Evolutionary conservation across 2,888 invertebrate species (phyloP).

Genomic region (Meiosimyza platycephala): DNA sequence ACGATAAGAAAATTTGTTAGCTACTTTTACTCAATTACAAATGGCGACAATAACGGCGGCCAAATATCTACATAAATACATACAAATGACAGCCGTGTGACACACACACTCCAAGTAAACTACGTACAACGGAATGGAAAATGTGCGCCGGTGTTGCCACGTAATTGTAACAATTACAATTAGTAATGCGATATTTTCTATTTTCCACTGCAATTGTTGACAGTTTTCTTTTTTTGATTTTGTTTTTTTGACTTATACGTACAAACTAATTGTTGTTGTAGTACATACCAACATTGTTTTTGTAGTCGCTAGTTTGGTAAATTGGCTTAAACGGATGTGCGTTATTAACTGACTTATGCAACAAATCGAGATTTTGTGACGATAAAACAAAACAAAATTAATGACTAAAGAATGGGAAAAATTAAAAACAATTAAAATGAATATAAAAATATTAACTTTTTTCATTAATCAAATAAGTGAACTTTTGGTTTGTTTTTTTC

Average conservation of each 20-base stretch:
- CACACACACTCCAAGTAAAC: conserved; percentile 17
- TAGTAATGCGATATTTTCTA: conserved; percentile 33
- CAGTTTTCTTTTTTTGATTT: conserved; percentile 45
- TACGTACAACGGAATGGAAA: no score
- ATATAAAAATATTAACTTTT: conserved; percentile 51
- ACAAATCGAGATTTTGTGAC: conserved; percentile 57
- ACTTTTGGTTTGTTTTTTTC: no score
- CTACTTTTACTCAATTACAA: conserved; percentile 61
- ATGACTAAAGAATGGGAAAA: conserved; percentile 46
- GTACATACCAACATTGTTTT: conserved; percentile 38
- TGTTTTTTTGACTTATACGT: conserved; percentile 33
- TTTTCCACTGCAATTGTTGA: conserved; percentile 48
- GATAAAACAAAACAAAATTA: conserved; percentile 41
- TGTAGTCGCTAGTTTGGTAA: conserved; percentile 44
- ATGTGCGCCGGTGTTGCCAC: conserved; percentile 15
- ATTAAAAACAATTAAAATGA: conserved; percentile 58
- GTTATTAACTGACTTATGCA: conserved; percentile 65
- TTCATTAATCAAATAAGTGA: conserved; percentile 58
- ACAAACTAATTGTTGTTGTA: conserved; percentile 4
- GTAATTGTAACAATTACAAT: conserved; percentile 34
- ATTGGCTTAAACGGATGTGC: conserved; percentile 60
- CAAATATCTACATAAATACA: background rate
- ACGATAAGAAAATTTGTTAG: conserved; percentile 52
- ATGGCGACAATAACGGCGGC: conserved; percentile 49
- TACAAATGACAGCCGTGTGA: conserved; percentile 2